These are phyloP conservation scores for Rhinatrema bivittatum DNA, from an alignment of 2,797 vertebrate genomes.

Conservation along the genomic window DNA sequence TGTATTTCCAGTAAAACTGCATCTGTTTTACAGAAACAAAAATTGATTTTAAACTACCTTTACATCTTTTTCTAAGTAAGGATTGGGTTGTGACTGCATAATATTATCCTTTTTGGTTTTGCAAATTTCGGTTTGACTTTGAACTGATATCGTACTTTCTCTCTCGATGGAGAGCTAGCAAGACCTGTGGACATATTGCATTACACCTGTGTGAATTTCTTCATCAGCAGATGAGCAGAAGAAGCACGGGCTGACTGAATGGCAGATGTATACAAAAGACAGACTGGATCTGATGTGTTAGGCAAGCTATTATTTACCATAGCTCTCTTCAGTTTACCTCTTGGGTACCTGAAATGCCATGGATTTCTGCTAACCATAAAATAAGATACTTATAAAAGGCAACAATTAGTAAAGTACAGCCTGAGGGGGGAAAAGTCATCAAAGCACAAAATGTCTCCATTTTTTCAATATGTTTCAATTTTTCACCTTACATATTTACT, in stretches of 20 bases:
- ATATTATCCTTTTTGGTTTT: conserved; percentile 40
- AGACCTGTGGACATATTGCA: conserved; percentile 43
- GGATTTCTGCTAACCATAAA: conserved; percentile 33
- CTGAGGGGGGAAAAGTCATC: too few species aligned
- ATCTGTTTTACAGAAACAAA: too few species aligned
- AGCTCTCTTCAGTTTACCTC: conserved; percentile 9
- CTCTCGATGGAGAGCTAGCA: conserved; percentile 36
- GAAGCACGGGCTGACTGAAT: conserved; percentile 42
- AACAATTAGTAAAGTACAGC: too few species aligned
- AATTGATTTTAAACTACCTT: conserved; percentile 34
- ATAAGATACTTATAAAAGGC: conserved; percentile 12
- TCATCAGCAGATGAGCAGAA: conserved; percentile 39
- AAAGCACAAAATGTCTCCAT: too few species aligned
- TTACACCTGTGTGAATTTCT: conserved; percentile 44
- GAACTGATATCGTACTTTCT: conserved; percentile 43
- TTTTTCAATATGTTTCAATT: too few species aligned
- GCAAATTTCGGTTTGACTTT: conserved; percentile 58
- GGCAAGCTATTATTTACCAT: conserved; percentile 24
- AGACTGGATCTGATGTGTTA: conserved; percentile 43
- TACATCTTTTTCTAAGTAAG: conserved; percentile 46
- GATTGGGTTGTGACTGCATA: conserved; percentile 37
- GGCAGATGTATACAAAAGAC: conserved; percentile 41
- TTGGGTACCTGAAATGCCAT: conserved; percentile 20
- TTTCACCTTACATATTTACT: too few species aligned
- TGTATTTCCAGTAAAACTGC: too few species aligned